Evolutionary conservation across 2,113 vertebrate genomes (phyloP), one percentile per base, ranked within the genome.

Genomic region (Struthio camelus): DNA sequence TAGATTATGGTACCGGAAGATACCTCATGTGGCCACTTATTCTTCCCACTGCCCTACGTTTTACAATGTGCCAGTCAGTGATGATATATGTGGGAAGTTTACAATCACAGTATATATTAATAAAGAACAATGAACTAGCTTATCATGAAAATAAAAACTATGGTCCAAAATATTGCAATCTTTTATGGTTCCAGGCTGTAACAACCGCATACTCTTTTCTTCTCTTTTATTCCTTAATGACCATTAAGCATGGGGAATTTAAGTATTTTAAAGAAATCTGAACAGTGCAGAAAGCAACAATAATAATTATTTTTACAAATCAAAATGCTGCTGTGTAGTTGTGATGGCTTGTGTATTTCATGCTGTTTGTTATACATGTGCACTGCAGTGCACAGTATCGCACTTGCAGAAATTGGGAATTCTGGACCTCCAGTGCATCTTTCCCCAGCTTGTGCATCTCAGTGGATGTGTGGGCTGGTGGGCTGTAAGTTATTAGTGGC

Each of bases 381-480:
- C 11, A 22, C 15, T 73, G 17, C 18, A 1, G 0, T n/a, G n/a
- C n/a, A n/a, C n/a, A n/a, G n/a, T n/a, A n/a, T 24, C 13, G 27
- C 24, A 56, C 10, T 24, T 25, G 3, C 6, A 46, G 24, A 42
- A 78, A 36, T 24, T 51, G 58, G n/a, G 25, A 82, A 69, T 67
- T 46, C 67, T 89, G 28, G 27, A 56, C 13, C 24, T 62, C 10
- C 48, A 66, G 14, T 8, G 2, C 14, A 50, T 40, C 16, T 28
- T 67, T 62, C 36, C 20, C 27, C 28, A 53, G 36, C 44, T 40
- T 8, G 17, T 81, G 24, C 16, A 23, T 78, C 50, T 9, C 19
- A 56, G 27, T 50, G 44, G 34, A 66, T 0, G 1, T 20, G 18
- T 75, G 22, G 44, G 27, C 25, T 91, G 34, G 28, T 10, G 28